phyloP scores from a whole-genome alignment of 1,140 invertebrate genomes.

The Carcinoscorpius rotundicauda region DNA sequence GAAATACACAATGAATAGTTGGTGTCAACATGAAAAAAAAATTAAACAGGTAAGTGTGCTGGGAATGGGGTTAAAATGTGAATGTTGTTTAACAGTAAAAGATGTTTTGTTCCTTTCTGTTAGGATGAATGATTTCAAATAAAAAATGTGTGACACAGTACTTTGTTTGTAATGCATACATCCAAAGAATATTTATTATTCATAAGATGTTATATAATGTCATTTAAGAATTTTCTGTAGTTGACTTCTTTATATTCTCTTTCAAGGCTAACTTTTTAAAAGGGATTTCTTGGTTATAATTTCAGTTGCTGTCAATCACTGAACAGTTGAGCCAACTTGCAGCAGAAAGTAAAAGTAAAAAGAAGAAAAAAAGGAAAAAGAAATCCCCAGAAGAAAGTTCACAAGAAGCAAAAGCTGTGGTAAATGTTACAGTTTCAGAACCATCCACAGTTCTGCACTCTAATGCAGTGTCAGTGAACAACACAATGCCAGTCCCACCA shows the following conservation, averaged over 20 bases:
- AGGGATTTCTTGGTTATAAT: neutral
- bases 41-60: no score
- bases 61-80: no score
- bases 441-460: no score
- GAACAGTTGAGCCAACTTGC: constrained; percentile 20
- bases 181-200: neutral
- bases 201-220: neutral
- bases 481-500: constrained; percentile 5
- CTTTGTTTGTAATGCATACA: neutral
- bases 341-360: constrained; percentile 28
- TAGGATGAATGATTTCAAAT: constrained; percentile 1
- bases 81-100: neutral
- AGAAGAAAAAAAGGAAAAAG: constrained; percentile 59
- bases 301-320: constrained; percentile 23
- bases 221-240: no score
- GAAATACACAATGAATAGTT: no score
- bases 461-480: no score
- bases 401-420: no score
- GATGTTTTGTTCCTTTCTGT: neutral
- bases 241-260: no score
- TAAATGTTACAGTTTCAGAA: no score
- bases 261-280: neutral
- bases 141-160: constrained; percentile 17
- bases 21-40: no score
- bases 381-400: constrained; percentile 5